Percentiles rank a stretch among this genome's conserved stretches.
Conservation (phyloP, 2,797 vertebrate genomes). For the Oreortyx pictus region DNA sequence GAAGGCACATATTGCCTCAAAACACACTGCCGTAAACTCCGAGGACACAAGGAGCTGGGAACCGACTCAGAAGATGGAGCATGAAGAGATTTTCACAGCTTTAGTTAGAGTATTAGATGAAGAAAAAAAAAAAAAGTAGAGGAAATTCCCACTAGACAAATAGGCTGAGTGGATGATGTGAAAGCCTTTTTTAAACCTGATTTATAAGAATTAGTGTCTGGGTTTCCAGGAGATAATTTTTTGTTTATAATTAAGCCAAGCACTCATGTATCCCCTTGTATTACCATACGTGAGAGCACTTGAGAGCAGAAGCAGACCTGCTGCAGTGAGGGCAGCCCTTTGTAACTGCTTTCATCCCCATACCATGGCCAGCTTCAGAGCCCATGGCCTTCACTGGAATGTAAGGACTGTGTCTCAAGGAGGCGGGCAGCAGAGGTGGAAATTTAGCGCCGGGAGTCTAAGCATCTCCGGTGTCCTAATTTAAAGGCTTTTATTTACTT, state of each 20-base stretch:
- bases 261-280: background rate
- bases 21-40: background rate
- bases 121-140: background rate
- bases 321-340: conserved; percentile 12
- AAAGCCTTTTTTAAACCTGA: background rate
- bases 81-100: background rate
- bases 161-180: background rate
- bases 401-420: background rate
- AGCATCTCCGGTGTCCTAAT: background rate
- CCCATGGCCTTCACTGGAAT: background rate
- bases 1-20: conserved; percentile 35
- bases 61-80: conserved; percentile 16
- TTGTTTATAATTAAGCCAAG: conserved; percentile 49
- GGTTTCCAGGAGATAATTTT: conserved; percentile 42
- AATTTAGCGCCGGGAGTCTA: background rate
- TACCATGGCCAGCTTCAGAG: background rate
- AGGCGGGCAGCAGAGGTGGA: background rate
- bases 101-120: background rate
- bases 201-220: background rate
- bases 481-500: background rate
- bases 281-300: conserved; percentile 3
- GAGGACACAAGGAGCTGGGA: background rate
- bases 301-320: background rate
- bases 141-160: background rate
- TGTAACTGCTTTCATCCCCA: background rate